Evolutionary conservation across 2,113 vertebrate species (phyloP), one percentile per base, ranked within the genome.

Genomic region (Leptocoma aspasia): DNA sequence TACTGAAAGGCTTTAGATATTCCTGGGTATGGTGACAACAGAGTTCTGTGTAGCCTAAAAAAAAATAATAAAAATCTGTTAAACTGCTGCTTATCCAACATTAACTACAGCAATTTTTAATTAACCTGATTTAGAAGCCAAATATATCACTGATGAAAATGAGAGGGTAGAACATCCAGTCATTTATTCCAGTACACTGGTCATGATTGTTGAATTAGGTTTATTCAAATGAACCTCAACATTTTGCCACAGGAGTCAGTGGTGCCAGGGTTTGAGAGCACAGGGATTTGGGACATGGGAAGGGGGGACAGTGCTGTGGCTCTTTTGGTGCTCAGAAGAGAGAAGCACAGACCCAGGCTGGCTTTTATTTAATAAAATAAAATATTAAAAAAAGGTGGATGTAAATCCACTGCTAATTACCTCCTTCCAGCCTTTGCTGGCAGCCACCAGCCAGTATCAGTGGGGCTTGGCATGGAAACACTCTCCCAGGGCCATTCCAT

Each of bases 81-180:
- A 56, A 81, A 63, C 86, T 56, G 90, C 77, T 90, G 94, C 92
- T 84, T 95, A 83, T 72, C 92, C 93, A 69, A 78, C 90, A 82
- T 94, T 95, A 94, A 96, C 92, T 72, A 70, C 82, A 92, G 83
- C 89, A 82, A 84, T 92, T 96, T 96, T 96, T 96, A 97, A 97
- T 97, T 97, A 97, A 96, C 93, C 94, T 90, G 93, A 96, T 97
- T 97, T 96, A 92, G 95, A 82, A 90, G 93, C 90, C 87, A 95
- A 80, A 93, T 88, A 61, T 86, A 84, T 94, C 84, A 50, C 72
- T 96, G 94, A 90, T 95, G 95, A 96, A 97, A 97, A 95, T 93
- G 94, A 96, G 93, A 87, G 94, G 90, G 92, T 95, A 95, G 92
- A 96, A 95, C 90, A 71, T 70, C 35, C 72, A 93, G 68, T 73